Conservation (phyloP, 1,140 invertebrate species). For the Macrocentrus cingulum region DNA sequence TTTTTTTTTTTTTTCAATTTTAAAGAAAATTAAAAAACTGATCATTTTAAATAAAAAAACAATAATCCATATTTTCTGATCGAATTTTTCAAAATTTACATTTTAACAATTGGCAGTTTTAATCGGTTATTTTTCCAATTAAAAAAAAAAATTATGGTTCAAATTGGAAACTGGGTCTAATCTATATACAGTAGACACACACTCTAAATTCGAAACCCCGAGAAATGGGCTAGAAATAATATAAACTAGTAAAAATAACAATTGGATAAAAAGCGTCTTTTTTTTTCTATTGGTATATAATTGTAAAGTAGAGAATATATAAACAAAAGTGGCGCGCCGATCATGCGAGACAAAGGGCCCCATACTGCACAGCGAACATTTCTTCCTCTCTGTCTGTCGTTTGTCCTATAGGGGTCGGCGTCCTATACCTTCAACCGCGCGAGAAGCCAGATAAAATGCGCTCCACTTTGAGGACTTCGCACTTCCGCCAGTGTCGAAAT, state of each 20-base stretch:
- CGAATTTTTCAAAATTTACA: no score
- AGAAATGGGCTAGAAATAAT: conserved; percentile 31
- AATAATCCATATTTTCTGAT: no score
- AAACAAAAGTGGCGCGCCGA: conserved; percentile 27
- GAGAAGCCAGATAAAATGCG: conserved; percentile 20
- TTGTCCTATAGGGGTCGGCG: conserved; percentile 26
- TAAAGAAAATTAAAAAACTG: no score
- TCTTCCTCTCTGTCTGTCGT: conserved; percentile 1
- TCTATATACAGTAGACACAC: conserved; percentile 48
- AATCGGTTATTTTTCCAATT: no score
- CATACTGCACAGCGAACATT: no score
- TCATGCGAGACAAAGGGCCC: conserved; percentile 24
- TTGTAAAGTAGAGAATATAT: conserved; percentile 28
- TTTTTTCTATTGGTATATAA: conserved; percentile 8
- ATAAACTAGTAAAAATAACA: conserved; percentile 3
- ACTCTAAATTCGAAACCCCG: conserved; percentile 57
- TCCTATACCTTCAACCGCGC: conserved; percentile 28
- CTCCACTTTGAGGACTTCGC: conserved; percentile 22
- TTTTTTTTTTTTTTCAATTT: no score
- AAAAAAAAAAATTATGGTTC: no score
- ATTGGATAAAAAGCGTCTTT: no score
- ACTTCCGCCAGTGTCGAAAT: conserved; percentile 6
- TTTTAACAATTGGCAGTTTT: no score
- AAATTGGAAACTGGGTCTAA: no score
- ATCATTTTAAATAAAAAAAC: no score